Evolutionary conservation across 2,113 vertebrate genomes (phyloP).

Genomic region (Emydura subglobosa): DNA sequence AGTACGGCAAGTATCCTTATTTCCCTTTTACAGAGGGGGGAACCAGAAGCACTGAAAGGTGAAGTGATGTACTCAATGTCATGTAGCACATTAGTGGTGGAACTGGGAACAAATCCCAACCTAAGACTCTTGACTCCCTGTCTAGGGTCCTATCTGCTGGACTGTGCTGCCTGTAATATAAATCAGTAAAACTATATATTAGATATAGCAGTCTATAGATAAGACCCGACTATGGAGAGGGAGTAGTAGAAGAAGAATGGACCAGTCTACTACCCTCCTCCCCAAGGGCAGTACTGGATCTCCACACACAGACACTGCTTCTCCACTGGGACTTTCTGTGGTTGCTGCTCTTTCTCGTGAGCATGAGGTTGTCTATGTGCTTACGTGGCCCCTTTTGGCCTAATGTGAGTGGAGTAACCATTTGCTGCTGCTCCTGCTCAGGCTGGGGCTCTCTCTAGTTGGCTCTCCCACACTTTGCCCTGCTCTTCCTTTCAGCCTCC

Average conservation of each 20-base stretch:
- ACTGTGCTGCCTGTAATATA: neutral
- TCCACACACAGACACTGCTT: no score
- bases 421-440: rapidly evolving
- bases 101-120: neutral
- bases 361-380: no score
- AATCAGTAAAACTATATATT: no score
- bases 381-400: no score
- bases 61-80: neutral
- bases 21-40: neutral
- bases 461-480: neutral
- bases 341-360: neutral
- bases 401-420: neutral
- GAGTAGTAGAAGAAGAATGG: neutral
- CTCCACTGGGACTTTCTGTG: neutral
- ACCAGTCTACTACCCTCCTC: neutral
- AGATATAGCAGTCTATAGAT: neutral
- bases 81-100: neutral
- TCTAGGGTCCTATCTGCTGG: neutral
- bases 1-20: neutral
- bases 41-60: neutral
- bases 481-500: neutral
- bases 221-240: neutral
- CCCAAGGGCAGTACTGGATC: no score
- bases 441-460: neutral
- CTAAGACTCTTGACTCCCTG: neutral